Conservation (phyloP, 2,888 invertebrate species). For the Steinernema carpocapsae region DNA sequence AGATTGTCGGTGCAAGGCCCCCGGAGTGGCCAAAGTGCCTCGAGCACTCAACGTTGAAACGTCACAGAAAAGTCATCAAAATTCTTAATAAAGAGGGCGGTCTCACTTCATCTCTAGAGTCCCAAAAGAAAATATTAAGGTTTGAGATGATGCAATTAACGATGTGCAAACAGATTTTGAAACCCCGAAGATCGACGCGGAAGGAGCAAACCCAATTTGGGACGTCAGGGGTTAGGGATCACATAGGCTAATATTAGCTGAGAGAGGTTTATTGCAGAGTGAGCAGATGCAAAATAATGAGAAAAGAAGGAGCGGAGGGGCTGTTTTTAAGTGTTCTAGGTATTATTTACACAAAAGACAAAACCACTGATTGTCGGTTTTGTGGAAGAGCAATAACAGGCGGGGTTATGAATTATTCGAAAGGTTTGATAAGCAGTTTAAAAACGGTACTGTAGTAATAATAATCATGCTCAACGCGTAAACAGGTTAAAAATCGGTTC, state of each 20-base stretch:
- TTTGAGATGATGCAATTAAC: conserved; percentile 17
- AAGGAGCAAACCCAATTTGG: not conserved
- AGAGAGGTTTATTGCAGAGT: not conserved
- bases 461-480: no score
- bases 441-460: no score
- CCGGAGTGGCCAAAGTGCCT: not conserved
- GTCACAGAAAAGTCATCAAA: conserved; percentile 31
- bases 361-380: no score
- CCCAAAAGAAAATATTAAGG: not conserved
- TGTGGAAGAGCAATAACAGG: no score
- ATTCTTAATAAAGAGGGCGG: conserved; percentile 15
- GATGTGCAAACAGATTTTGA: conserved; percentile 24
- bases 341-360: no score
- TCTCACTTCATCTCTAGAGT: conserved; percentile 3
- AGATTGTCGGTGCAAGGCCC: not conserved
- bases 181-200: conserved; percentile 14
- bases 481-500: no score
- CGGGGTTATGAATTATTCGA: no score
- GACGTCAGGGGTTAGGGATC: not conserved
- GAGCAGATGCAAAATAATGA: conserved; percentile 20
- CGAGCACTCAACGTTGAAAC: conserved; percentile 15
- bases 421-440: no score
- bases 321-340: no score
- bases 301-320: not conserved
- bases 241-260: not conserved